Percentiles rank a stretch among this genome's conserved stretches.
These are phyloP conservation scores for Scarus forsteni DNA, from an alignment of 2,797 vertebrate species.

Conservation along the genomic window DNA sequence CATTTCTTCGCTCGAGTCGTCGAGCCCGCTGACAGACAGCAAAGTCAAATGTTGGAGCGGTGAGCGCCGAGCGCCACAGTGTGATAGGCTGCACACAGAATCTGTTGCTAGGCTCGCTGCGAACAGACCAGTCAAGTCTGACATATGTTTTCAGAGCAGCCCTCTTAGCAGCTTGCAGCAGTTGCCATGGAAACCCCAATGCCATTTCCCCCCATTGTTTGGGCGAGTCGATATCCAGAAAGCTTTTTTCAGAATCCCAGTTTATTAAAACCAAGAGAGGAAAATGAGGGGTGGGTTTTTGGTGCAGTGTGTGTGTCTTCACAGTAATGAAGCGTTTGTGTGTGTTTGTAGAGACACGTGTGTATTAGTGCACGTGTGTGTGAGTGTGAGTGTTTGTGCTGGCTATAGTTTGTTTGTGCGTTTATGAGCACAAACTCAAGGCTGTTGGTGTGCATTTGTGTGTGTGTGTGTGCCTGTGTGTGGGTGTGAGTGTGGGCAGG, in stretches of 20 bases:
- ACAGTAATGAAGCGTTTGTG: background rate
- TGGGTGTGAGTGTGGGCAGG: slow-evolving; percentile 15
- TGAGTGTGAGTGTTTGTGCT: background rate
- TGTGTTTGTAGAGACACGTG: background rate
- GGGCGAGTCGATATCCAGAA: slow-evolving; percentile 73
- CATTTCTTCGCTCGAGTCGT: slow-evolving; percentile 11
- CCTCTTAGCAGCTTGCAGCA: slow-evolving; percentile 81
- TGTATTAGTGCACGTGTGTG: background rate
- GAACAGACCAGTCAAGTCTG: slow-evolving; percentile 83
- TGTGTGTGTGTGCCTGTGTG: background rate
- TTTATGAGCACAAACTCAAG: no score
- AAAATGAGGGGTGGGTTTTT: background rate
- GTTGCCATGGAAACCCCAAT: slow-evolving; percentile 86
- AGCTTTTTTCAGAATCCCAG: slow-evolving; percentile 57
- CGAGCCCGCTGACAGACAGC: slow-evolving; percentile 46
- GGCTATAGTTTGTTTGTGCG: no score
- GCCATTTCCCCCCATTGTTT: slow-evolving; percentile 83
- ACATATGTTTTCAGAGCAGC: slow-evolving; percentile 86
- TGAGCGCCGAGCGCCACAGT: slow-evolving; percentile 36
- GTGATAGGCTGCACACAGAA: slow-evolving; percentile 70
- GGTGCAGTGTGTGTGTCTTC: background rate
- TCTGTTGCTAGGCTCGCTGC: slow-evolving; percentile 83
- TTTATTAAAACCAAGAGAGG: slow-evolving; percentile 50
- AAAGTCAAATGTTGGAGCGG: slow-evolving; percentile 60
- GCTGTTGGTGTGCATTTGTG: background rate